phyloP scores from a whole-genome alignment of 2,797 vertebrate genomes.

The Brachymystax lenok region DNA sequence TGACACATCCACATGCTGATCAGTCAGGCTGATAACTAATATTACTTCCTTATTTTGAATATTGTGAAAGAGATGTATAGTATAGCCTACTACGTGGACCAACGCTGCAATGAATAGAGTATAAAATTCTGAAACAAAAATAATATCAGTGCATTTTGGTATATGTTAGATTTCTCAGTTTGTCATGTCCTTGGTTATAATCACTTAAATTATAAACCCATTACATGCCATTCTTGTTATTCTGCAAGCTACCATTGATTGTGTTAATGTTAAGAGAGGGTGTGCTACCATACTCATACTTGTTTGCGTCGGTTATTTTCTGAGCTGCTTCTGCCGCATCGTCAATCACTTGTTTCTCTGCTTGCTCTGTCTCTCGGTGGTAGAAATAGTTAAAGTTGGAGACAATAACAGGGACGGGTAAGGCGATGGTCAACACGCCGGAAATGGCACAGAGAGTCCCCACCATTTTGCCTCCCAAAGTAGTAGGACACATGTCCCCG shows the following conservation, averaged over 20 bases:
- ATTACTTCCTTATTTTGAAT: constrained; percentile 40
- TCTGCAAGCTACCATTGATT: constrained; percentile 82
- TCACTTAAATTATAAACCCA: constrained; percentile 22
- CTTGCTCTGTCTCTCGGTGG: constrained; percentile 92
- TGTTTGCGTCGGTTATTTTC: constrained; percentile 73
- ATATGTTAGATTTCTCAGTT: constrained; percentile 42
- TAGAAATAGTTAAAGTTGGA: constrained; percentile 99
- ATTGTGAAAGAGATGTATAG: constrained; percentile 40
- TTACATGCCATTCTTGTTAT: constrained; percentile 80
- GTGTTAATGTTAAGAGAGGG: constrained; percentile 83
- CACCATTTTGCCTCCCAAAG: constrained; percentile 95
- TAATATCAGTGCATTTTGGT: constrained; percentile 17
- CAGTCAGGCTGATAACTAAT: constrained; percentile 41
- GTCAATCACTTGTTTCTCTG: constrained; percentile 86
- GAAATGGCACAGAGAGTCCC: constrained; percentile 96
- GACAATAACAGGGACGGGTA: constrained; percentile 97
- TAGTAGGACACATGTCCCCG: constrained; percentile 96
- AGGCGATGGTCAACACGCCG: constrained; percentile 94
- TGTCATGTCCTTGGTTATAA: constrained; percentile 23
- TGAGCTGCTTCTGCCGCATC: constrained; percentile 82
- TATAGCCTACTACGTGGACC: constrained; percentile 53
- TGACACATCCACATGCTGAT: constrained; percentile 69
- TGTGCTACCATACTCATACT: constrained; percentile 79
- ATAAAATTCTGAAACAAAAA: constrained; percentile 49
- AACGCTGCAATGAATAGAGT: constrained; percentile 42